Conservation (phyloP, 2,888 invertebrate genomes). For the Amiota mariae region DNA sequence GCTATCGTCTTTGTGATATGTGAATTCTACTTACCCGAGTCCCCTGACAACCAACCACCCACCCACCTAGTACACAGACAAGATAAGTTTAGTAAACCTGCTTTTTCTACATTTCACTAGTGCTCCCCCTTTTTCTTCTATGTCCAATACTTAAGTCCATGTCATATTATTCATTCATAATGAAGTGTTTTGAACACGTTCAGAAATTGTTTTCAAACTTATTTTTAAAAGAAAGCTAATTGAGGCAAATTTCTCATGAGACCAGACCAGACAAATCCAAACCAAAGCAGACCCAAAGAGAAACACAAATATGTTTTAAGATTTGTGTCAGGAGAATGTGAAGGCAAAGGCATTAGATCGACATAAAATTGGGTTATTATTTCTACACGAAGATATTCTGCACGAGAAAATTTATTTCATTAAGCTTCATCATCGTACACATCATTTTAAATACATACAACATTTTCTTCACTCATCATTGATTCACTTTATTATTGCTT, state of each 20-base stretch:
- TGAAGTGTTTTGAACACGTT: conserved; percentile 68
- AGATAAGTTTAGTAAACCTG: not conserved
- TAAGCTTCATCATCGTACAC: not conserved
- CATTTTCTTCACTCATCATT: too few species aligned
- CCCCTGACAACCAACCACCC: not conserved
- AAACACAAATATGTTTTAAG: too few species aligned
- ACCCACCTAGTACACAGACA: not conserved
- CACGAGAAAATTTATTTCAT: conserved; percentile 4
- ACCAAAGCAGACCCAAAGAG: too few species aligned
- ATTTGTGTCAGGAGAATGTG: too few species aligned
- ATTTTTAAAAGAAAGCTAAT: conserved; percentile 53
- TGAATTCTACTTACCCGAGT: conserved; percentile 13
- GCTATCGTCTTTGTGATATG: conserved; percentile 1
- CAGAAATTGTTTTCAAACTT: conserved; percentile 64
- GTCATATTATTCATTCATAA: conserved; percentile 66
- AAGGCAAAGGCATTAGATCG: not conserved
- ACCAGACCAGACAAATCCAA: too few species aligned
- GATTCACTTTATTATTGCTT: too few species aligned
- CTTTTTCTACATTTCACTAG: conserved; percentile 10
- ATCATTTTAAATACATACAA: too few species aligned
- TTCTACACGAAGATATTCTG: conserved; percentile 3
- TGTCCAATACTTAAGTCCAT: not conserved
- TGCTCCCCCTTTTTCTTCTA: conserved; percentile 45
- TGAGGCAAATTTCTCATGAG: conserved; percentile 64
- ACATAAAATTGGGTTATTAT: conserved; percentile 22